Evolutionary conservation across 2,888 invertebrate species (phyloP).

Genomic region (Cactoblastis cactorum): DNA sequence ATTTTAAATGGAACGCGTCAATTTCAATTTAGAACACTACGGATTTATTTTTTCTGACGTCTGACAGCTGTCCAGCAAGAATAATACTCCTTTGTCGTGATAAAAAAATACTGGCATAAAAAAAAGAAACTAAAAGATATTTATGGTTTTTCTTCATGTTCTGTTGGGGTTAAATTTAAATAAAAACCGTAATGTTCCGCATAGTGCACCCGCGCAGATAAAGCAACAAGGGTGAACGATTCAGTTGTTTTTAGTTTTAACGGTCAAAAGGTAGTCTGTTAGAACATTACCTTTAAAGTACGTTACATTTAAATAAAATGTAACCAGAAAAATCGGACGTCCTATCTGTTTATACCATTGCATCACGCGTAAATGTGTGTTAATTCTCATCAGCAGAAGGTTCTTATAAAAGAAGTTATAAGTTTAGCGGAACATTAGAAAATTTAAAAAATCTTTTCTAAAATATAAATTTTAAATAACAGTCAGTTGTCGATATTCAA

Average conservation of each 20-base stretch:
- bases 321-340: too few species aligned
- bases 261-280: slow-evolving; percentile 18
- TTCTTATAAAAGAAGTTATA: too few species aligned
- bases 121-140: slow-evolving; percentile 18
- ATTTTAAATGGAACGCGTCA: slow-evolving; percentile 75
- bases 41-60: slow-evolving; percentile 50
- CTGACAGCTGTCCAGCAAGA: slow-evolving; percentile 51
- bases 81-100: slow-evolving; percentile 36
- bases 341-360: too few species aligned
- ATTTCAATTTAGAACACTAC: slow-evolving; percentile 65
- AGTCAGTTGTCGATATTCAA: too few species aligned
- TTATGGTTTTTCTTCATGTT: slow-evolving; percentile 30
- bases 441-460: too few species aligned
- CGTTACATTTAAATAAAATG: neutral
- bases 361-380: too few species aligned
- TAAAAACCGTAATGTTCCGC: slow-evolving; percentile 76
- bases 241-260: slow-evolving; percentile 20
- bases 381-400: too few species aligned
- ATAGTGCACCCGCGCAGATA: slow-evolving; percentile 48
- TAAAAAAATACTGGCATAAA: slow-evolving; percentile 33
- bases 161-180: slow-evolving; percentile 52
- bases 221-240: slow-evolving; percentile 39
- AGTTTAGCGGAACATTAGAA: too few species aligned
- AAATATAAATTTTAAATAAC: too few species aligned
- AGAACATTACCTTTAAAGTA: neutral